These are phyloP conservation scores for Ctenopoma kingsleyae DNA, from an alignment of 2,797 vertebrate genomes.

Conservation along the genomic window DNA sequence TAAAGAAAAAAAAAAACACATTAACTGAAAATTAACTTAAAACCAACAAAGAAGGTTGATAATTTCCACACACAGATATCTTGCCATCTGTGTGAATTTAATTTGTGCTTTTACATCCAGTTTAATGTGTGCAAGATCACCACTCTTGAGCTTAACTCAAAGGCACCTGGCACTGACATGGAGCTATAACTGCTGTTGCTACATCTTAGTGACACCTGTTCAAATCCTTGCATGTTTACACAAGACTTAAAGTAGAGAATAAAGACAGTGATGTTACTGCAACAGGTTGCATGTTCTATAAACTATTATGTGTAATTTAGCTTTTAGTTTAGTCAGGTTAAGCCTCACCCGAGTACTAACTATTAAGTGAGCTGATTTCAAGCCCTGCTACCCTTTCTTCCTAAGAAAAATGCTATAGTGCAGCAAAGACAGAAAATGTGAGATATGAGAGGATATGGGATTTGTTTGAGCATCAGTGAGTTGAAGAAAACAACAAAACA, in stretches of 20 bases:
- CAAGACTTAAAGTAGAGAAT: slow-evolving; percentile 23
- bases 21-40: not conserved
- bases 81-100: not conserved
- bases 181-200: slow-evolving; percentile 9
- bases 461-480: slow-evolving; percentile 26
- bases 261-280: slow-evolving; percentile 45
- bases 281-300: slow-evolving; percentile 34
- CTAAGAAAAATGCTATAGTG: not conserved
- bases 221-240: slow-evolving; percentile 28
- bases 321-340: slow-evolving; percentile 34
- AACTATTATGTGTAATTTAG: slow-evolving; percentile 36
- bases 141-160: too few relatives aligned
- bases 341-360: slow-evolving; percentile 10
- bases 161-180: slow-evolving; percentile 4
- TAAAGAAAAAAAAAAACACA: not conserved
- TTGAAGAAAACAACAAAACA: not conserved
- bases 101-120: not conserved
- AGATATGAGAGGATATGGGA: not conserved
- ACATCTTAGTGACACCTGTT: slow-evolving; percentile 43
- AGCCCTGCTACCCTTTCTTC: slow-evolving; percentile 6
- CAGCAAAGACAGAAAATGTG: slow-evolving; percentile 8
- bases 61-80: not conserved
- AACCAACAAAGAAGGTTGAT: not conserved
- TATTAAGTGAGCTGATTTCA: slow-evolving; percentile 28
- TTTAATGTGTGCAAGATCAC: not conserved